A percentile compares a stretch with the other conserved stretches of the same genome.
Conservation (phyloP, 2,797 vertebrate species). For the Lycodopsis pacificus region DNA sequence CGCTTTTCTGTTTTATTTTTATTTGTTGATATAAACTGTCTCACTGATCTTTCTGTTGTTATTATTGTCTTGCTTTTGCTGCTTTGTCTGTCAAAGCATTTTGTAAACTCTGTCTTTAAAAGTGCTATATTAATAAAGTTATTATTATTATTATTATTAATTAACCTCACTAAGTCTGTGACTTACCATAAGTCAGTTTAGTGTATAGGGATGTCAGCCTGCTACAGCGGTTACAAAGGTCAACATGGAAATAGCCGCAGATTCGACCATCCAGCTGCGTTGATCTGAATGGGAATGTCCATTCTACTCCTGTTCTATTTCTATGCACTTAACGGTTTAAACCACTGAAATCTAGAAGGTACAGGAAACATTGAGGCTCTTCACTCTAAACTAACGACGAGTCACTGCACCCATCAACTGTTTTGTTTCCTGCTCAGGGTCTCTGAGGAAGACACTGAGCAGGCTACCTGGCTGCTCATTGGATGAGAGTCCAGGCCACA, state of each 20-base stretch:
- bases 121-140: no score
- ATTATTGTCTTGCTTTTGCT: no score
- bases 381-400: not conserved
- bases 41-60: no score
- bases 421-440: not conserved
- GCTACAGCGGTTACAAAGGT: no score
- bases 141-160: no score
- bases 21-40: no score
- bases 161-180: not conserved
- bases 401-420: not conserved
- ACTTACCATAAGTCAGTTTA: no score
- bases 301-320: not conserved
- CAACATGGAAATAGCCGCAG: not conserved
- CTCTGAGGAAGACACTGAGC: not conserved
- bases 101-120: no score
- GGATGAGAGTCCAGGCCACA: not conserved
- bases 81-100: no score
- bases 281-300: not conserved
- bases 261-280: not conserved
- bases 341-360: not conserved
- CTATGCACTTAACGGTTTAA: not conserved
- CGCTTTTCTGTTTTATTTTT: no score
- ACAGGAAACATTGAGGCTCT: not conserved
- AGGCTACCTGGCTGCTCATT: not conserved
- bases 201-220: not conserved